Conservation (phyloP, 2,888 invertebrate genomes). For the Itoplectis maculator region DNA sequence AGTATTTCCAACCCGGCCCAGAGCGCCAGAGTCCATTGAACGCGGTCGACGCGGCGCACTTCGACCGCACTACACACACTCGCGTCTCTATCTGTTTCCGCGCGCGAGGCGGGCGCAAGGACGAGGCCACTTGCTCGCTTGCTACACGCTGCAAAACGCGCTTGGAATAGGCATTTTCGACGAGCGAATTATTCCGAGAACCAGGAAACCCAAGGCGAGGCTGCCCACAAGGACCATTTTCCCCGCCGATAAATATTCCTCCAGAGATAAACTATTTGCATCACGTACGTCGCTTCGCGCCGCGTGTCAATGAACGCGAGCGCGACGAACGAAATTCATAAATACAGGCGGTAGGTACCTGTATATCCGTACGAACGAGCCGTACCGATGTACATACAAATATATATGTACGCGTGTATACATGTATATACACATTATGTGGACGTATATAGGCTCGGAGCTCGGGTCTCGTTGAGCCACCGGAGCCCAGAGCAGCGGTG, state of each 20-base stretch:
- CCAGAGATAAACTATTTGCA: constrained; percentile 22
- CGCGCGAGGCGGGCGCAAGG: constrained; percentile 30
- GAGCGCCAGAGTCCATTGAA: constrained; percentile 30
- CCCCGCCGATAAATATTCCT: constrained; percentile 15
- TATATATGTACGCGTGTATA: not conserved
- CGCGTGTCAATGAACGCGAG: constrained; percentile 43
- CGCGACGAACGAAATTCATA: constrained; percentile 30
- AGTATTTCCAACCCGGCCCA: not conserved
- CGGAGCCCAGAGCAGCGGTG: constrained; percentile 47
- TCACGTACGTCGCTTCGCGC: constrained; percentile 25
- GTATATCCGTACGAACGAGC: too few relatives aligned
- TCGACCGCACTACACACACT: not conserved
- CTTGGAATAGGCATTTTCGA: constrained; percentile 8
- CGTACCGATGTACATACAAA: too few relatives aligned
- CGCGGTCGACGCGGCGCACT: not conserved
- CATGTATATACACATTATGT: too few relatives aligned
- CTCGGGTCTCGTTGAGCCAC: not conserved
- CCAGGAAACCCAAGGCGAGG: constrained; percentile 12
- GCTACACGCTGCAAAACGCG: constrained; percentile 5
- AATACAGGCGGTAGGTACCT: constrained; percentile 15
- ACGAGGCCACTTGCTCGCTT: too few relatives aligned
- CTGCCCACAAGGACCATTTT: constrained; percentile 4
- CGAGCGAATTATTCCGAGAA: constrained; percentile 27
- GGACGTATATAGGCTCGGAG: not conserved
- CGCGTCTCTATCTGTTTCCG: not conserved